A percentile compares a stretch with the other conserved stretches of the same genome.
Conservation (phyloP, 2,888 invertebrate genomes). For the Matsumyia berberina region DNA sequence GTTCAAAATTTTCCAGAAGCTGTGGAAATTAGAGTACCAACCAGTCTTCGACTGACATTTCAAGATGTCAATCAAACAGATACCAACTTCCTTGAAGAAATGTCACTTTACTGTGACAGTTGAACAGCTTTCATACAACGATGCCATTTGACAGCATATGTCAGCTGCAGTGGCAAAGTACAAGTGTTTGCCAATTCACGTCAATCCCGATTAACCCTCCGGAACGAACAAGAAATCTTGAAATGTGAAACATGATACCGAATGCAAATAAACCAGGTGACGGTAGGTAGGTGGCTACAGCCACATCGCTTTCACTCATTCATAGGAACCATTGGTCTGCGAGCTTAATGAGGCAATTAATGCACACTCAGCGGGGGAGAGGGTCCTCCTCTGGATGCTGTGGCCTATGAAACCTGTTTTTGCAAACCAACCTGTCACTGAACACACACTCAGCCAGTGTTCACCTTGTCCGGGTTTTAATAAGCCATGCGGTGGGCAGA, state of each 20-base stretch:
- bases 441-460: not conserved
- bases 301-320: slow-evolving; percentile 35
- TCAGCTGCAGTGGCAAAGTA: not conserved
- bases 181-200: not conserved
- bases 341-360: slow-evolving; percentile 64
- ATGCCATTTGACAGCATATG: not conserved
- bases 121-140: not conserved
- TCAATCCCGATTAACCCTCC: slow-evolving; percentile 1
- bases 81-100: too few species aligned
- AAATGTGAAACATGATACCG: slow-evolving; percentile 9
- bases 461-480: too few species aligned
- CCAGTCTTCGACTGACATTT: too few species aligned
- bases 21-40: too few species aligned
- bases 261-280: not conserved
- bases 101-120: too few species aligned
- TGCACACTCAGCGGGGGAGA: slow-evolving; percentile 38
- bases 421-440: not conserved
- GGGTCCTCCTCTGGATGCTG: slow-evolving; percentile 5
- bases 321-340: slow-evolving; percentile 19
- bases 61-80: too few species aligned
- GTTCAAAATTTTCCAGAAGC: too few species aligned
- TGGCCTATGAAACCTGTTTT: slow-evolving; percentile 24
- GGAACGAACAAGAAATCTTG: not conserved
- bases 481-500: too few species aligned
- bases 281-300: too few species aligned